A percentile compares a stretch with the other conserved stretches of the same genome.
These are phyloP conservation scores for Dendrophyllia cribrosa DNA, from an alignment of 64 coral and sea anemone species.

Conservation along the genomic window DNA sequence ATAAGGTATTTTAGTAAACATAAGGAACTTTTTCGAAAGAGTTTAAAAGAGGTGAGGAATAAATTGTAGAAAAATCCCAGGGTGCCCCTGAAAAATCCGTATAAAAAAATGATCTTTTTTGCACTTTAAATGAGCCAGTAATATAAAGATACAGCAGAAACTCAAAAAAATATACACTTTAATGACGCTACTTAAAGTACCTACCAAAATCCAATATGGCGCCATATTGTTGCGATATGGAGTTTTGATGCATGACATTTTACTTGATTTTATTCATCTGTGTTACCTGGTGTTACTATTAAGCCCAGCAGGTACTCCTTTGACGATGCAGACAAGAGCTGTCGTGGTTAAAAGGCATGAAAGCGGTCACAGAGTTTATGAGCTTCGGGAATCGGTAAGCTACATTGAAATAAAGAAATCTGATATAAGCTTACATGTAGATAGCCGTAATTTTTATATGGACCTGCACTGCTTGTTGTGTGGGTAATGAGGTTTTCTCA, in stretches of 20 bases:
- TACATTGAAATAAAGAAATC: not conserved
- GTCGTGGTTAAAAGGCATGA: slow-evolving; percentile 63
- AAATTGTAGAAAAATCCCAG: too few relatives aligned
- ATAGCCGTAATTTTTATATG: too few relatives aligned
- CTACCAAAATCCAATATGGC: not conserved
- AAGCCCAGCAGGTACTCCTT: not conserved
- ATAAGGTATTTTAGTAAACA: too few relatives aligned
- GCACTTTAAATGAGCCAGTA: too few relatives aligned
- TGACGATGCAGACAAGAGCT: slow-evolving; percentile 74
- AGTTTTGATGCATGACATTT: not conserved
- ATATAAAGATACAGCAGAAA: too few relatives aligned
- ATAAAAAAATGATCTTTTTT: too few relatives aligned
- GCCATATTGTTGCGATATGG: not conserved
- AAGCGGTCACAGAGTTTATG: slow-evolving; percentile 63
- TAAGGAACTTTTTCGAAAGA: too few relatives aligned
- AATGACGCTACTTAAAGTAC: not conserved
- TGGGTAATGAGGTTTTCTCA: too few relatives aligned
- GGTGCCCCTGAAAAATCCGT: too few relatives aligned
- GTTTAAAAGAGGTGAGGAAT: too few relatives aligned
- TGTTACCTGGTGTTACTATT: not conserved
- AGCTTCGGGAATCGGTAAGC: slow-evolving; percentile 79
- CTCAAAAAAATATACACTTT: not conserved
- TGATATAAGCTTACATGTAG: too few relatives aligned
- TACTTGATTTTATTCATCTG: not conserved
- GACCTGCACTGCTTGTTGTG: too few relatives aligned